A percentile compares a stretch with the other conserved stretches of the same genome.
These are phyloP conservation scores for Gobionotothen gibberifrons DNA, from an alignment of 2,797 vertebrate species.

Conservation along the genomic window DNA sequence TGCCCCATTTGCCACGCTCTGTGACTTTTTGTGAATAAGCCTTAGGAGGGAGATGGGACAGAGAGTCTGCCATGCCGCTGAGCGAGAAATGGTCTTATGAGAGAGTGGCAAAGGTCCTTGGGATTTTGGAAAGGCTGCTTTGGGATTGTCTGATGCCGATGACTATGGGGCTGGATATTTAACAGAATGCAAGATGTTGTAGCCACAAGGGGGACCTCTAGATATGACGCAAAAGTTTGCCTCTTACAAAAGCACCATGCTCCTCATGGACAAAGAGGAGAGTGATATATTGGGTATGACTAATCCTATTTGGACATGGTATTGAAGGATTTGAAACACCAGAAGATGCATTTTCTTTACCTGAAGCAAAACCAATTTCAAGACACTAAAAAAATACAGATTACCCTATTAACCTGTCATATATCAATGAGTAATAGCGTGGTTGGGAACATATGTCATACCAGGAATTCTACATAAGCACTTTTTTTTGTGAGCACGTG, in stretches of 20 bases:
- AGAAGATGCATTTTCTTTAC: not conserved
- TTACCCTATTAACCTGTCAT: not conserved
- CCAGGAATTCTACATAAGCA: not conserved
- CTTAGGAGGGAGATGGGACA: conserved; percentile 22
- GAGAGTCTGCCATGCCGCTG: conserved; percentile 56
- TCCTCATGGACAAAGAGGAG: not conserved
- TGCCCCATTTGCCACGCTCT: conserved; percentile 75
- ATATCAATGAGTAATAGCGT: no score
- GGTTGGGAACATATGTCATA: not conserved
- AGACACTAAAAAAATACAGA: not conserved
- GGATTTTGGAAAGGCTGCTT: conserved; percentile 22
- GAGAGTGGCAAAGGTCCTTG: conserved; percentile 12
- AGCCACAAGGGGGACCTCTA: conserved; percentile 65
- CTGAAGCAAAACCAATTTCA: not conserved
- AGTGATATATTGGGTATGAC: conserved; percentile 13
- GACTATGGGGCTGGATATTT: conserved; percentile 27
- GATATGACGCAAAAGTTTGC: not conserved
- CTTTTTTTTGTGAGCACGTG: not conserved
- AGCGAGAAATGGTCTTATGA: conserved; percentile 10
- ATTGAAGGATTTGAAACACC: conserved; percentile 3
- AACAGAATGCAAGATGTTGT: conserved; percentile 7
- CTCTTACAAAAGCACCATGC: not conserved
- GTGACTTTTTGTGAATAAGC: not conserved
- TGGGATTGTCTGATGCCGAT: conserved; percentile 12
- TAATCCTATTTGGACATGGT: conserved; percentile 23